Percentiles rank a stretch among this genome's conserved stretches.
Evolutionary conservation across 1,140 invertebrate genomes (phyloP).

Genomic region (Periplaneta americana): DNA sequence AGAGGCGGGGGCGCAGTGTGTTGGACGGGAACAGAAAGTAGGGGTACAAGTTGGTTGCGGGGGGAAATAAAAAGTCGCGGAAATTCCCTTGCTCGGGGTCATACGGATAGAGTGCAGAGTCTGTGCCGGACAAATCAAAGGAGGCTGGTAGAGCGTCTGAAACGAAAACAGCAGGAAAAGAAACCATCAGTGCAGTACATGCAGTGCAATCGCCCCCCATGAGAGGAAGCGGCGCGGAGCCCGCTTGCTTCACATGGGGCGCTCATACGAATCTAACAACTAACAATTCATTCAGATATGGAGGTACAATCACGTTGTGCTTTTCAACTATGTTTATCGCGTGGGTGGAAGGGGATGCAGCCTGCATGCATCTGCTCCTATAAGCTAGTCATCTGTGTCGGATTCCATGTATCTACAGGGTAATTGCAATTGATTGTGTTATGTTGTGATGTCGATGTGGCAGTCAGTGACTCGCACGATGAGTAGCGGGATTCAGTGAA

Average conservation of each 20-base stretch:
- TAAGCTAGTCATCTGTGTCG: not conserved
- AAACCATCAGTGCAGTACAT: constrained; percentile 28
- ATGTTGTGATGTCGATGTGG: too few species aligned
- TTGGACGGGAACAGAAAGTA: constrained; percentile 46
- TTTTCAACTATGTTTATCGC: constrained; percentile 13
- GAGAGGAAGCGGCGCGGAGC: not conserved
- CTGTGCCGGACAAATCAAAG: constrained; percentile 47
- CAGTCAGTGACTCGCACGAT: too few species aligned
- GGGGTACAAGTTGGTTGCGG: constrained; percentile 46
- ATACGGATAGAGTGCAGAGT: constrained; percentile 48
- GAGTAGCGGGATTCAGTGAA: too few species aligned
- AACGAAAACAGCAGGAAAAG: constrained; percentile 38
- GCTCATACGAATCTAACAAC: not conserved
- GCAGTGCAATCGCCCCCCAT: constrained; percentile 1
- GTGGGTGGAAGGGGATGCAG: not conserved
- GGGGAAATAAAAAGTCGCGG: constrained; percentile 46
- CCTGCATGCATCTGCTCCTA: not conserved
- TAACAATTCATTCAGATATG: not conserved
- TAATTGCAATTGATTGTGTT: too few species aligned
- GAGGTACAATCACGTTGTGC: not conserved
- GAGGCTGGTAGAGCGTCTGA: constrained; percentile 48
- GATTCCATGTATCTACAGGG: not conserved
- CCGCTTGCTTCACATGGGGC: not conserved
- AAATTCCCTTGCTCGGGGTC: constrained; percentile 42
- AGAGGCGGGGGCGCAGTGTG: constrained; percentile 27